Conservation (phyloP, 2,888 invertebrate genomes). For the Exocentrus adspersus region DNA sequence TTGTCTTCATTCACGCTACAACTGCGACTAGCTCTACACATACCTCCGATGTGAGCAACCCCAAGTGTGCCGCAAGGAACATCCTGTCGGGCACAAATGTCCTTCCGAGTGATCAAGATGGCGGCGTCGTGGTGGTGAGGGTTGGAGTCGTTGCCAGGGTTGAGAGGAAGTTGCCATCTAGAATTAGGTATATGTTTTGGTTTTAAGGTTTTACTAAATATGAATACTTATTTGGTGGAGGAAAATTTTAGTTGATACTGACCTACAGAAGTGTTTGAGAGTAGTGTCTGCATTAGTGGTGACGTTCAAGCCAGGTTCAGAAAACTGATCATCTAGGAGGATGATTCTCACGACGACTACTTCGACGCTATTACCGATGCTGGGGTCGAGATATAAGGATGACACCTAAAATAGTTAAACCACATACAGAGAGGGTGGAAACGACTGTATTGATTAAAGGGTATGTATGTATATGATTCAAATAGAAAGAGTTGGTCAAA, state of each 20-base stretch:
- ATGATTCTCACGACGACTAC: conserved; percentile 89
- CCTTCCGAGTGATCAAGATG: conserved; percentile 79
- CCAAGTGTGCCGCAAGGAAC: conserved; percentile 78
- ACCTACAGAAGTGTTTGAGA: conserved; percentile 82
- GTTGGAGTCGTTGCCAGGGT: conserved; percentile 79
- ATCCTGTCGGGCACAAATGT: conserved; percentile 72
- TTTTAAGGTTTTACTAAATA: no score
- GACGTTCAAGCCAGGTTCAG: conserved; percentile 73
- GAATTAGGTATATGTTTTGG: no score
- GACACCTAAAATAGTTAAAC: conserved; percentile 67
- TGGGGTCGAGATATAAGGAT: conserved; percentile 85
- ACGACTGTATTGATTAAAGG: no score
- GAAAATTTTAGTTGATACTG: no score
- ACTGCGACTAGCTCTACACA: conserved; percentile 86
- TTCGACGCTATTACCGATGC: conserved; percentile 90
- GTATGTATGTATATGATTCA: no score
- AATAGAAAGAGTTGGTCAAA: no score
- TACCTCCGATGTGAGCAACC: conserved; percentile 88
- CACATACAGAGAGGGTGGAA: no score
- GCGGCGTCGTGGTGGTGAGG: conserved; percentile 93
- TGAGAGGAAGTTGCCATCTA: conserved; percentile 78
- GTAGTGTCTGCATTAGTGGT: conserved; percentile 86
- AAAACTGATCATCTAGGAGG: conserved; percentile 73
- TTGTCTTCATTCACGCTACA: conserved; percentile 93
- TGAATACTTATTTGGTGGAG: no score